phyloP scores from a whole-genome alignment of 2,113 vertebrate species.

The Cynoglossus semilaevis region DNA sequence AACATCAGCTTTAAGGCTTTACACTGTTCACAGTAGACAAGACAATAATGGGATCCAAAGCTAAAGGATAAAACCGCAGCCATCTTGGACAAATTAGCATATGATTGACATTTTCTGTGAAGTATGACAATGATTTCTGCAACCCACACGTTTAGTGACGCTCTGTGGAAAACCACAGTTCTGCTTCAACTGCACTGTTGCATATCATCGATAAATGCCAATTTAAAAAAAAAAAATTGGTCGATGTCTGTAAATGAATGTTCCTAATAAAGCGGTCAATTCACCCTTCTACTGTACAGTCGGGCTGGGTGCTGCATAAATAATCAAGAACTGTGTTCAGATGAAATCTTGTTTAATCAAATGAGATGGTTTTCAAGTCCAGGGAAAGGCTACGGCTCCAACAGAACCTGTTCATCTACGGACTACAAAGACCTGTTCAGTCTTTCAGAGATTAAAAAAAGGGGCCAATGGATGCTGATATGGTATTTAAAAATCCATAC shows the following conservation, averaged over 20 bases:
- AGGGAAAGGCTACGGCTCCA: conserved; percentile 7
- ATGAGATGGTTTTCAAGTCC: conserved; percentile 10
- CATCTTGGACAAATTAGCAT: conserved; percentile 33
- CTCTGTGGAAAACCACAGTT: conserved; percentile 31
- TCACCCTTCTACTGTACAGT: conserved; percentile 15
- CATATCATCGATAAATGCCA: conserved; percentile 49
- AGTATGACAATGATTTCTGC: conserved; percentile 38
- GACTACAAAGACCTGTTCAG: conserved; percentile 1
- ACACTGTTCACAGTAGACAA: conserved; percentile 18
- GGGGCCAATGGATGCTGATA: conserved; percentile 11
- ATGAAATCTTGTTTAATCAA: conserved; percentile 12
- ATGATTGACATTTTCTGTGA: conserved; percentile 19
- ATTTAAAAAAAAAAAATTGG: too few species aligned
- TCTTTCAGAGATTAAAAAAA: conserved; percentile 1
- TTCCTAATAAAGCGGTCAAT: conserved; percentile 19
- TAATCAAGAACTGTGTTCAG: conserved; percentile 15
- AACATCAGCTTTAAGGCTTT: conserved; percentile 30
- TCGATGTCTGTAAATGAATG: conserved; percentile 50
- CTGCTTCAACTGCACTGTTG: too few species aligned
- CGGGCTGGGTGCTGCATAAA: conserved; percentile 12
- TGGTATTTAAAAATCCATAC: conserved; percentile 6
- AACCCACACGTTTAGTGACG: conserved; percentile 19
- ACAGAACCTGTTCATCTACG: conserved; percentile 7
- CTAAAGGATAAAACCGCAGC: conserved; percentile 11
- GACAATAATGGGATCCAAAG: conserved; percentile 17